Conservation (phyloP, 2,797 vertebrate genomes). For the Sebastes diaconus region DNA sequence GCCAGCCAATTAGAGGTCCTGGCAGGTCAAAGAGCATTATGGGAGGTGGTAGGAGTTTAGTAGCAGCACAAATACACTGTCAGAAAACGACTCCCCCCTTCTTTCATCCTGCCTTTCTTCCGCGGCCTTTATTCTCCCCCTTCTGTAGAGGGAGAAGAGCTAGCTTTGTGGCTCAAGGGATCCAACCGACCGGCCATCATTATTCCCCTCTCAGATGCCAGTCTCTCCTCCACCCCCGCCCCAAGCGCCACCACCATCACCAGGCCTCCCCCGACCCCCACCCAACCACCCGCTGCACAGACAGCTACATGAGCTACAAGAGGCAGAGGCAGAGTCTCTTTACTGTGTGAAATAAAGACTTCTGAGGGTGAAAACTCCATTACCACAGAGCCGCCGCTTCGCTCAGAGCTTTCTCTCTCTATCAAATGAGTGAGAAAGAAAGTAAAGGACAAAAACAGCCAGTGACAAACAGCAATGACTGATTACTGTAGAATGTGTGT, state of each 20-base stretch:
- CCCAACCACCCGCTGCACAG: constrained; percentile 75
- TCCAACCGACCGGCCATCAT: constrained; percentile 91
- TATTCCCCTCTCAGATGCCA: constrained; percentile 93
- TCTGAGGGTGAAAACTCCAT: constrained; percentile 89
- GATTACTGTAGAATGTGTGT: constrained; percentile 18
- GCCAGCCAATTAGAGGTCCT: constrained; percentile 89
- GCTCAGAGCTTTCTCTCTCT: constrained; percentile 10
- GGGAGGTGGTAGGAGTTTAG: constrained; percentile 90
- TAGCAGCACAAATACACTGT: constrained; percentile 89
- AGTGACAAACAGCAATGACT: constrained; percentile 45
- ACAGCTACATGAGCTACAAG: constrained; percentile 86
- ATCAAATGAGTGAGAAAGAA: constrained; percentile 40
- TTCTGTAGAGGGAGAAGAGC: constrained; percentile 82
- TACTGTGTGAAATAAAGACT: constrained; percentile 90
- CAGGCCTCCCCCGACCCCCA: constrained; percentile 5
- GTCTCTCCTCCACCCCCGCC: constrained; percentile 68
- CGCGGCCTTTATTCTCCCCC: constrained; percentile 87
- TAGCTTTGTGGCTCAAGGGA: constrained; percentile 92
- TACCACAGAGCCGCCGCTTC: constrained; percentile 67
- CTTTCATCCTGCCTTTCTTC: constrained; percentile 88
- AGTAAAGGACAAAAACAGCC: constrained; percentile 48
- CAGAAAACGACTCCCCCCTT: constrained; percentile 75
- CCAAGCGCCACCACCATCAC: constrained; percentile 5
- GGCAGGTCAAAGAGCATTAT: constrained; percentile 93
- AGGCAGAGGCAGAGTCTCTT: constrained; percentile 85